Base-by-base conservation (phyloP, 1,140 invertebrate genomes). In the Oppia nitens region DNA sequence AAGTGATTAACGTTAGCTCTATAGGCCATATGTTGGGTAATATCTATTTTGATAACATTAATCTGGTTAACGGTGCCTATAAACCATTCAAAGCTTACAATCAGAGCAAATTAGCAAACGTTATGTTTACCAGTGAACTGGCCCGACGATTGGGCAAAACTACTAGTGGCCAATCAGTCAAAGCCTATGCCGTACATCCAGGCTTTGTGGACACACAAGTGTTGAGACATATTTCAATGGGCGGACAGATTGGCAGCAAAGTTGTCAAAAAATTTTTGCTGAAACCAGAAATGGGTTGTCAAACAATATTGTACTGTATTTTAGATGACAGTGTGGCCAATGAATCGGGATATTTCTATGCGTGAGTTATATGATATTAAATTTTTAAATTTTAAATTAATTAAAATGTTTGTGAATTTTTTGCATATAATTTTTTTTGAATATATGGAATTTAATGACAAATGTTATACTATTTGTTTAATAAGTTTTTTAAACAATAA, bases 101-200 rank as follows among this genome's bases (percentile, higher is more conserved):
- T 60, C 84, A 90, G 1, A 87, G 86, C 0, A 95, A 95, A 70
- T 83, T 87, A 65, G 85, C 85, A 0, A 89, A 90, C 65, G 84
- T 94, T 60, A 79, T 85, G 20, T 93, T 92, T 68, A 83, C 84
- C 0, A 75, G 78, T 49, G 88, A 93, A 71, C 68, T 94, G 59
- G 83, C 87, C 0, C 77, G 81, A 63, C 76, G 82, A 60, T 70
- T 92, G 12, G n/a, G n/a, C n/a, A 47, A 26, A 23, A 51, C 20
- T 3, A 78, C 88, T 71, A 20, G 29, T 6, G 21, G 29, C 9
- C 14, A 27, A 23, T n/a, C n/a, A n/a, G 45, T 62, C 26, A 53
- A 23, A 55, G 59, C 49, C 47, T 64, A 26, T 61, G 64, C 29
- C 17, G 25, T 72, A 9, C 70, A 74, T 65, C 73, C 72, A 9